Conservation (phyloP, 2,888 invertebrate species). For the Augiades crinisus region DNA sequence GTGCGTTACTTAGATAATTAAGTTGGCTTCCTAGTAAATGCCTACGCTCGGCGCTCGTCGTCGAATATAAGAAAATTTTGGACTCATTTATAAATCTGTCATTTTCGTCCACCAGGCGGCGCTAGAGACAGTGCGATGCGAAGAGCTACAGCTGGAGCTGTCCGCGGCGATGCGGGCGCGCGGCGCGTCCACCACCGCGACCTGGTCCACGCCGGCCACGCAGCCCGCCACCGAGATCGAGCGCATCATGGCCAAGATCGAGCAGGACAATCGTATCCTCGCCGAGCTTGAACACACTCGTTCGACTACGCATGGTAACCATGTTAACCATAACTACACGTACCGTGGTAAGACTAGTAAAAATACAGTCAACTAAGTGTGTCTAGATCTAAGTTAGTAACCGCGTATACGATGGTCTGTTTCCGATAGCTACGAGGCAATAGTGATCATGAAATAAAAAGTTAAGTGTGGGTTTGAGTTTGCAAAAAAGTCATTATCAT, state of each 20-base stretch:
- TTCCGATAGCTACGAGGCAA: too few species aligned
- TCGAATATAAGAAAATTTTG: too few species aligned
- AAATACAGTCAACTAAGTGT: background rate
- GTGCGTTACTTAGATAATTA: conserved; percentile 57
- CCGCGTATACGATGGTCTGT: too few species aligned
- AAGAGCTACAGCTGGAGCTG: conserved; percentile 94
- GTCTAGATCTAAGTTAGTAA: too few species aligned
- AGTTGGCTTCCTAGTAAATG: background rate
- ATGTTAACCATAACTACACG: conserved; percentile 53
- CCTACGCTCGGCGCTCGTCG: background rate
- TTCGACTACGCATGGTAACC: conserved; percentile 83
- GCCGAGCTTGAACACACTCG: conserved; percentile 94
- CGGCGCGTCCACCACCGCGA: conserved; percentile 57
- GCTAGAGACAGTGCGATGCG: conserved; percentile 87
- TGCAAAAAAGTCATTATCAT: too few species aligned
- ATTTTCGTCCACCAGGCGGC: conserved; percentile 74
- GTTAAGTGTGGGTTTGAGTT: too few species aligned
- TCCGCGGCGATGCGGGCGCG: conserved; percentile 84
- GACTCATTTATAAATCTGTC: too few species aligned
- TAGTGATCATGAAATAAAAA: too few species aligned
- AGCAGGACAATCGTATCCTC: conserved; percentile 93
- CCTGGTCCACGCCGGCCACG: conserved; percentile 64
- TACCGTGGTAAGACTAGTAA: conserved; percentile 15
- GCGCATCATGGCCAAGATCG: conserved; percentile 96
- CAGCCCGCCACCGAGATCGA: conserved; percentile 90